Percentiles rank a stretch among this genome's conserved stretches.
These are phyloP conservation scores for Elephas maximus DNA, from an alignment of 2,113 vertebrate species.

Conservation along the genomic window DNA sequence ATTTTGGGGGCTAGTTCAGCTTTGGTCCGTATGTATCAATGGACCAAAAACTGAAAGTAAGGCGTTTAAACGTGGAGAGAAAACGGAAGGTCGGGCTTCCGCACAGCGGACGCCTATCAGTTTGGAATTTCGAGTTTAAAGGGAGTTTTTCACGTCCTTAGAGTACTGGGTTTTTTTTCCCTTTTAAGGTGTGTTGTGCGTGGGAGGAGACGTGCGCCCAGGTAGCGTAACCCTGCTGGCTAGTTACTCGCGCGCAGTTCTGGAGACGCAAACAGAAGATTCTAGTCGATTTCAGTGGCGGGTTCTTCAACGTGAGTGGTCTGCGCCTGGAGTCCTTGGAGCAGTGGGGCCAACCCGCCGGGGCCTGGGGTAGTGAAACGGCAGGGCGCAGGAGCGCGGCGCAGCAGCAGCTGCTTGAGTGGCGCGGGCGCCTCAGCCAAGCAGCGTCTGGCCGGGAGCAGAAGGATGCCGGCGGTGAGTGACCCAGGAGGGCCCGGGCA, in stretches of 20 bases:
- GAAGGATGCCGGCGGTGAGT: slow-evolving; percentile 66
- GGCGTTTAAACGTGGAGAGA: neutral
- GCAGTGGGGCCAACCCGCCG: accelerated
- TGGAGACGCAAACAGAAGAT: accelerated
- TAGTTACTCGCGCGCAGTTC: accelerated
- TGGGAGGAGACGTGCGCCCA: neutral
- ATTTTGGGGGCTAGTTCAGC: neutral
- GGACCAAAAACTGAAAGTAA: neutral
- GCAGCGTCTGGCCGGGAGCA: accelerated
- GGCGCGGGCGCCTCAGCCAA: accelerated
- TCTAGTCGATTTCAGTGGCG: neutral
- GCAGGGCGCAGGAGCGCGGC: accelerated
- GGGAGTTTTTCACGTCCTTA: accelerated
- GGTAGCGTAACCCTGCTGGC: accelerated
- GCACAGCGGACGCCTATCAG: neutral
- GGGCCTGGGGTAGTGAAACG: accelerated
- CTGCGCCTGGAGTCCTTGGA: no score
- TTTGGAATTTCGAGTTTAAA: neutral
- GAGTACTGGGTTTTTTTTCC: neutral
- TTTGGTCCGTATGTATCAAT: neutral
- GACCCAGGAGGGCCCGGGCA: accelerated
- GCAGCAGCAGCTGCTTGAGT: neutral
- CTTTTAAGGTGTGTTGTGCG: neutral
- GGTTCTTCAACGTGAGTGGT: neutral
- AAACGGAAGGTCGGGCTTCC: neutral